Conservation (phyloP, 2,888 invertebrate species). For the Disparrhopalites patrizii region DNA sequence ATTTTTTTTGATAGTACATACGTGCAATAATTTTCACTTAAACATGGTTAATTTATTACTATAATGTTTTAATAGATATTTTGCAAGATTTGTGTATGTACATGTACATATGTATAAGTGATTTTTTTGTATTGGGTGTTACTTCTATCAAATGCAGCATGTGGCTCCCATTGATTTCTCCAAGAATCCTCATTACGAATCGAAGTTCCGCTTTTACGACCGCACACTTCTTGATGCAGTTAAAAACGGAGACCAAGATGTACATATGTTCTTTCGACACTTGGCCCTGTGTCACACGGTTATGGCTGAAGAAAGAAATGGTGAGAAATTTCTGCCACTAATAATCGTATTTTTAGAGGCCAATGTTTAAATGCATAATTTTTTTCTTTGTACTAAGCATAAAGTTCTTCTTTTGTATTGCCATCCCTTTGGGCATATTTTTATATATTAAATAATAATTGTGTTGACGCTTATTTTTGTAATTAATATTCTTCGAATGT, state of each 20-base stretch:
- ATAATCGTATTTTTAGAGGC: constrained; percentile 11
- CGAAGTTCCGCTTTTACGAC: constrained; percentile 93
- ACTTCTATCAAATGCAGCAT: constrained; percentile 56
- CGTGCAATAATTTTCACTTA: not conserved
- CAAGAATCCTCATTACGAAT: constrained; percentile 86
- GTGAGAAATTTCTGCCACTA: constrained; percentile 52
- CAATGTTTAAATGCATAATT: too few species aligned
- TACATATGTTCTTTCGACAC: constrained; percentile 83
- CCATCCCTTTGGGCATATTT: not conserved
- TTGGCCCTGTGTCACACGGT: constrained; percentile 97
- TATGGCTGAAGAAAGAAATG: constrained; percentile 89
- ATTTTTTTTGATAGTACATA: not conserved
- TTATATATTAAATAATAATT: constrained; percentile 1
- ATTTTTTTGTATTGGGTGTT: not conserved
- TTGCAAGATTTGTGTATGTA: not conserved
- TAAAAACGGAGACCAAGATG: constrained; percentile 65
- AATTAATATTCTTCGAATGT: too few species aligned
- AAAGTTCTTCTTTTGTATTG: too few species aligned
- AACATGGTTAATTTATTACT: not conserved
- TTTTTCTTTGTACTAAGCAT: not conserved
- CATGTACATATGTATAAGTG: not conserved
- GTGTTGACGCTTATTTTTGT: too few species aligned
- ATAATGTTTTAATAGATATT: not conserved
- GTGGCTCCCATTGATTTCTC: constrained; percentile 85
- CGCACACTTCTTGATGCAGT: constrained; percentile 77